Evolutionary conservation across 2,888 invertebrate genomes (phyloP), one percentile per base, ranked within the genome.

Genomic region (Atrina japonica): DNA sequence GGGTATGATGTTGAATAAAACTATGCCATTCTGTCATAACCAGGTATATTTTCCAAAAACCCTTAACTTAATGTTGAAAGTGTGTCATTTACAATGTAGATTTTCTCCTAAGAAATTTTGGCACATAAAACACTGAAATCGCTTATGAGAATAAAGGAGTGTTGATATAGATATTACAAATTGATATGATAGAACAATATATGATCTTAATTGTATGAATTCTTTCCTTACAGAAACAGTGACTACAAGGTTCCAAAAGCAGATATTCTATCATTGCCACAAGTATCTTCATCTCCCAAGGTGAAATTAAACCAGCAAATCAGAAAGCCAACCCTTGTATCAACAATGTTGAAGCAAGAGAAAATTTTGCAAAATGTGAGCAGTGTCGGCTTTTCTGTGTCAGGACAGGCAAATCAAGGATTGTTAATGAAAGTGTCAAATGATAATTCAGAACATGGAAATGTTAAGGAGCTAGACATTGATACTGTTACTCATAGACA

Each of bases 311-410:
- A 65, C 67, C 52, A 61, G 50, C 43, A 35, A 64, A 55, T 53
- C 78, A 80, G 58, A 78, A 78, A 66, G 63, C 76, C 40, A 58
- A 80, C 82, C 53, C 78, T 86, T 18, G 87, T 87, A 23, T 87
- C 87, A 2, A 83, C 85, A 18, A 84, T 88, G 83, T 71, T 88
- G 52, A 85, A 84, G 65, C 85, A 85, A 68, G 77, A 84, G 53
- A 78, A 84, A 18, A 78, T 87, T 3, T 78, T 81, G 40, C 81
- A 83, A 70, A 81, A 76, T 66, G 79, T 81, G n/a, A 73, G 75
- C 16, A 71, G 77, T 16, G 30, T 49, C 16, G 61, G 29, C n/a
- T 27, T 27, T 25, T 23, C 41, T 43, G 25, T 49, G 35, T 30
- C 30, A 45, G 43, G 47, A 21, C 14, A 21, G 7, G 29, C 23